Base-by-base conservation (phyloP, 2,888 invertebrate species). In the Caenorhabditis virilis region DNA sequence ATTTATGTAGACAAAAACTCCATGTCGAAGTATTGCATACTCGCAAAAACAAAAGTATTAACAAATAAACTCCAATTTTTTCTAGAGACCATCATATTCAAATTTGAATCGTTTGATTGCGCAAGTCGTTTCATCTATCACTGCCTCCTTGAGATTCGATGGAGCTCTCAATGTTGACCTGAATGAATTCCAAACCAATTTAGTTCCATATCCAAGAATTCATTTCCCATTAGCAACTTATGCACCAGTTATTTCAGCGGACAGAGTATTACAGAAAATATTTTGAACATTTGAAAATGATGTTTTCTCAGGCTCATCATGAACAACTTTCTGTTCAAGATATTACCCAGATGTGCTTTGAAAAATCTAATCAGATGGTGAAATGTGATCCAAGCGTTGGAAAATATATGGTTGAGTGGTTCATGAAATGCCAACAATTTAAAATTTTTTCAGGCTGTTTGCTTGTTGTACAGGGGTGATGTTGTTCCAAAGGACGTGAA, bases 41-140 rank as follows among this genome's bases (percentile, higher is more conserved):
- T n/a, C n/a, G n/a, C n/a, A 39, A 26, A 26, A 25, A n/a, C n/a
- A 22, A 30, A 46, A 47, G 22, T 26, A 39, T 48, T 33, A 7
- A 25, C 20, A 53, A 38, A 23, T 51, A 18, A 35, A 52, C 27
- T 35, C 20, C 22, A 30, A 27, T 35, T 33, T 33, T 36, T 59
- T 72, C 54, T 55, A 69, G 63, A 63, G 91, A 43, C 92, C 92
- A 0, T 89, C 91, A 80, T 91, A 91, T 84, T 92, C 89, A 39
- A 91, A 92, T 84, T 86, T 95, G 84, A 95, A 95, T 87, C 88
- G 95, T 80, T 88, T 95, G 79, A 94, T 95, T 82, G 91, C 93
- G 43, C 95, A 95, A 86, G 93, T 95, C 13, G 65, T 70, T 2
- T 68, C 68, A 16, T 84, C 92, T 56, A 93, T 93, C 85, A 93